Evolutionary conservation across 2,888 invertebrate species (phyloP).

Genomic region (Microplitis manilae): DNA sequence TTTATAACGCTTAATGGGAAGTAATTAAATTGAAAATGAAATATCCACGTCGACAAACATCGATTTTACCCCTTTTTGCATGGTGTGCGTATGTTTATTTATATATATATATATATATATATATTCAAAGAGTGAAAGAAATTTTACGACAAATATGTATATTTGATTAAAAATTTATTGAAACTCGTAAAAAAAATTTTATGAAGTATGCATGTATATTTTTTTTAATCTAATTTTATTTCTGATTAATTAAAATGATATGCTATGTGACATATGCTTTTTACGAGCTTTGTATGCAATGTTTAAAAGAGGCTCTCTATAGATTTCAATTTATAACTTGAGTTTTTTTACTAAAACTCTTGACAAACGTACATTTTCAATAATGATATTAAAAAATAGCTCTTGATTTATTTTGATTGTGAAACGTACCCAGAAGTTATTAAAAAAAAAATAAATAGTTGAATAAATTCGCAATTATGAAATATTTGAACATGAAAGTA

Average conservation of each 20-base stretch:
- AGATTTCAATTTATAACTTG: background rate
- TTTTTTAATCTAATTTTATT: conserved; percentile 5
- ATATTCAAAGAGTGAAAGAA: conserved; percentile 11
- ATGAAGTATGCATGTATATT: conserved; percentile 4
- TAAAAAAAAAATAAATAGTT: no score
- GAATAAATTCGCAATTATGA: no score
- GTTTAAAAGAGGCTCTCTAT: background rate
- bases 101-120: conserved; percentile 6
- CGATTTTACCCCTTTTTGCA: conserved; percentile 24
- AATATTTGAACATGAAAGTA: no score
- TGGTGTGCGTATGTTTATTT: conserved; percentile 25
- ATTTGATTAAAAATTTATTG: conserved; percentile 37
- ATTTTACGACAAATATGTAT: conserved; percentile 33
- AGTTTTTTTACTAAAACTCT: background rate
- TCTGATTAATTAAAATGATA: background rate
- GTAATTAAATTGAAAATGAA: conserved; percentile 44
- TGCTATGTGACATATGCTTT: background rate
- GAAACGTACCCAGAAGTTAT: no score
- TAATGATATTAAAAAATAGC: no score
- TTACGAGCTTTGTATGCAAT: background rate
- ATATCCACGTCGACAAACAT: conserved; percentile 34
- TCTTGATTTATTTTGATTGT: no score
- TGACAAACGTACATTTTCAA: background rate
- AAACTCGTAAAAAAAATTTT: conserved; percentile 16
- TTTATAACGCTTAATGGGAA: conserved; percentile 33